Conservation (phyloP, 1,140 invertebrate species). For the Trichonephila clavata region DNA sequence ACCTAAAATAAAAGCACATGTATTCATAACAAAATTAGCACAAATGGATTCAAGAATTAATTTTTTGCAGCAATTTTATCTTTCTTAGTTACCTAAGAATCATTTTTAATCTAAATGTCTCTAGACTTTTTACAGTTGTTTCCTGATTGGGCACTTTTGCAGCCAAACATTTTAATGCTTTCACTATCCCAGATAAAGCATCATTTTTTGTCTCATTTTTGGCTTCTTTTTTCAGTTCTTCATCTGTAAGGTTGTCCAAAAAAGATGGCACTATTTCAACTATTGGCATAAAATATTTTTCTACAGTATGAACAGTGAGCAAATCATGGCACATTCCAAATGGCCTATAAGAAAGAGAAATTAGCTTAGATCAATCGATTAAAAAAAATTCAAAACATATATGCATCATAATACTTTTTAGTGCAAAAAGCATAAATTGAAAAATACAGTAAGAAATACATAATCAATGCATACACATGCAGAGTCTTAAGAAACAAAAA, state of each 20-base stretch:
- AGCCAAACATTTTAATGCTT: conserved; percentile 93
- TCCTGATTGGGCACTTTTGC: conserved; percentile 88
- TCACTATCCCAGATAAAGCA: conserved; percentile 93
- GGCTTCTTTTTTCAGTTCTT: conserved; percentile 97
- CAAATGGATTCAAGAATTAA: not conserved
- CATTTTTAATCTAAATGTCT: conserved; percentile 98
- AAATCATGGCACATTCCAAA: conserved; percentile 96
- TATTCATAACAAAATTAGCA: not conserved
- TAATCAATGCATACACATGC: no score
- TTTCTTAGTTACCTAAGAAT: conserved; percentile 86
- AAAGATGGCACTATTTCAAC: conserved; percentile 94
- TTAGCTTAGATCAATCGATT: not conserved
- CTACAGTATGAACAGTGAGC: conserved; percentile 92
- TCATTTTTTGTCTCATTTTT: conserved; percentile 97
- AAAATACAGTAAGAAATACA: not conserved
- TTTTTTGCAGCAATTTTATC: no score
- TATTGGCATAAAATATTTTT: conserved; percentile 96
- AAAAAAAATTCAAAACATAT: no score
- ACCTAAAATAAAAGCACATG: conserved; percentile 82
- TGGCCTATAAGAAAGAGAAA: conserved; percentile 84
- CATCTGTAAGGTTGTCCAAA: conserved; percentile 96
- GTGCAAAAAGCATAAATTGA: not conserved
- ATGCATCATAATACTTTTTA: no score
- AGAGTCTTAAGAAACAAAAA: no score
- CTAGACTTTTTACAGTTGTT: conserved; percentile 92